Percentiles rank a stretch among this genome's conserved stretches.
Evolutionary conservation across 2,888 invertebrate genomes (phyloP).

Genomic region (Agriotes lineatus): DNA sequence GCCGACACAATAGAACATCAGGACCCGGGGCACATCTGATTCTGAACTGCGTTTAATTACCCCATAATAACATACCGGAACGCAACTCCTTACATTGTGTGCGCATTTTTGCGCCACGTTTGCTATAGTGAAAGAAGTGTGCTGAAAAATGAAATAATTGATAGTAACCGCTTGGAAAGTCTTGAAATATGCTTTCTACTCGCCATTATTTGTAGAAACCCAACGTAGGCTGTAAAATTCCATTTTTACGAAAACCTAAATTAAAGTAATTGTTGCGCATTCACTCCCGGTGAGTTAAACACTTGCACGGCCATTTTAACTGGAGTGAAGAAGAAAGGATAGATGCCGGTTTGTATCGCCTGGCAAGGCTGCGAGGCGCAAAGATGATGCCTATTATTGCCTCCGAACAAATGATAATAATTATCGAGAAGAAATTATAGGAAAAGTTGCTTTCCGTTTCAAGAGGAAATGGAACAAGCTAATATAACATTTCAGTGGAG

Average conservation of each 20-base stretch:
- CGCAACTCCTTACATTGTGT: slow-evolving; percentile 44
- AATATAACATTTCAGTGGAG: too few species aligned
- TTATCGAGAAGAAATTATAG: too few species aligned
- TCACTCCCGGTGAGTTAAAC: slow-evolving; percentile 25
- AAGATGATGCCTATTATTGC: too few species aligned
- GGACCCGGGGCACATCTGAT: slow-evolving; percentile 45
- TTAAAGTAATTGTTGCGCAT: slow-evolving; percentile 38
- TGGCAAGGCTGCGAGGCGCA: too few species aligned
- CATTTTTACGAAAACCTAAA: slow-evolving; percentile 23
- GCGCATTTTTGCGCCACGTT: slow-evolving; percentile 34
- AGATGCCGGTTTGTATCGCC: neutral
- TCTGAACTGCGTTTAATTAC: slow-evolving; percentile 45
- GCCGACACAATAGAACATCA: slow-evolving; percentile 43
- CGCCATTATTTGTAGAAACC: slow-evolving; percentile 33
- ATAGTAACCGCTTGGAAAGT: slow-evolving; percentile 46
- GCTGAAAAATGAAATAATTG: slow-evolving; percentile 44
- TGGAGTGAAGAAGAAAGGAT: slow-evolving; percentile 17
- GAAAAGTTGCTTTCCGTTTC: too few species aligned
- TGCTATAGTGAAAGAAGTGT: slow-evolving; percentile 43
- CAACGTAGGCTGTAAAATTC: slow-evolving; percentile 18
- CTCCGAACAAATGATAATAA: too few species aligned
- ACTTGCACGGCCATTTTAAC: slow-evolving; percentile 5
- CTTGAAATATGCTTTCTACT: slow-evolving; percentile 45
- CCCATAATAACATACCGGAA: slow-evolving; percentile 46
- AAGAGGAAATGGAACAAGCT: too few species aligned